Base-by-base conservation (phyloP, 2,113 vertebrate genomes). In the Crypturellus undulatus region DNA sequence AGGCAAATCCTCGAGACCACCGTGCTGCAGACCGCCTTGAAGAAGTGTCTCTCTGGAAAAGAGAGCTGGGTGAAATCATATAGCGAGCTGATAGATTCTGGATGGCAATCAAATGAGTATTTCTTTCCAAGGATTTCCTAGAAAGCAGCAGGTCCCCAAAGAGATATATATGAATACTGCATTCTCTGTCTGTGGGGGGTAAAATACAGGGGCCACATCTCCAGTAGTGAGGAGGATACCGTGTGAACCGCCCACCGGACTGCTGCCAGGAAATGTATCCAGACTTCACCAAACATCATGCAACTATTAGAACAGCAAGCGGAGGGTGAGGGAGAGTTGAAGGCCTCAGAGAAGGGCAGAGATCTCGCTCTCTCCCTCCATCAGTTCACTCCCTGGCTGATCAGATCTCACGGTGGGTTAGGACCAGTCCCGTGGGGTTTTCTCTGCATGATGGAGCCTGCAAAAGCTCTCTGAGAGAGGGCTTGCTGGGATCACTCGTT, bases 41-140 rank as follows among this genome's bases (percentile, higher is more conserved):
- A 96, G 52, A 56, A 86, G 73, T 12, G 72, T 58, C 69, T 91
- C 71, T 63, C 65, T 30, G 58, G 51, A 81, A 79, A 90, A 80
- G 59, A 30, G 24, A 78, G 45, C 40, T 13, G 0, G 70, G 64
- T 24, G 70, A 80, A 64, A 91, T 63, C 68, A 32, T 47, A 60
- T 24, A 88, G 40, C 8, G 75, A 92, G 51, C 13, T 59, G 40
- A 47, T 28, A n/a, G 64, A 19, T 86, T 84, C 83, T 93, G 94
- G 88, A 86, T 78, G 77, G 71, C 76, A 95, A 84, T 86, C 92
- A 89, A 90, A 79, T 16, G 20, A 13, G 62, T 87, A 78, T 86
- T 86, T 88, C 47, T 87, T 92, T 71, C 34, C 47, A 85, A 93
- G 92, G 45, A 88, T 67, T 95, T 94, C 94, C 83, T 97, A 93